These are phyloP conservation scores for Paguma larvata DNA, from an alignment of 2,797 vertebrate genomes.

Conservation along the genomic window DNA sequence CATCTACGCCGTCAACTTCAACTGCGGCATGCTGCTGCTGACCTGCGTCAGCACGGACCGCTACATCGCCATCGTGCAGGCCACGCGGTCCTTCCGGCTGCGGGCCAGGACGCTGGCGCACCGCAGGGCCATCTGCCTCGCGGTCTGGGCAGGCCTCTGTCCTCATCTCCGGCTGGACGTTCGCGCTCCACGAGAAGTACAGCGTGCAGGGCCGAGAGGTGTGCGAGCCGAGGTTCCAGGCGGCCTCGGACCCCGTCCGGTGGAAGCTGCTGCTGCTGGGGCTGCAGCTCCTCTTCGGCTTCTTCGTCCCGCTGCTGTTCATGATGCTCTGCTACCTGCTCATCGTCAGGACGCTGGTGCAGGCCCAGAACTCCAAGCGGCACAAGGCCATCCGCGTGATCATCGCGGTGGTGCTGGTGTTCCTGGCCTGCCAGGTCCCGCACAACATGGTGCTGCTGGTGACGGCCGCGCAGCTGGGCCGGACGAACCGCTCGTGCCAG, in stretches of 20 bases:
- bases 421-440: slow-evolving; percentile 94
- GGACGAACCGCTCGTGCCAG: slow-evolving; percentile 75
- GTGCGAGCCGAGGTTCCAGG: slow-evolving; percentile 89
- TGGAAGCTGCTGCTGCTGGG: slow-evolving; percentile 90
- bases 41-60: slow-evolving; percentile 95
- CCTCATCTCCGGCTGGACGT: slow-evolving; percentile 91
- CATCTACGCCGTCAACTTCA: slow-evolving; percentile 94
- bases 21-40: slow-evolving; percentile 95
- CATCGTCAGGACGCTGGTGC: slow-evolving; percentile 91
- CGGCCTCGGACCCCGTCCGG: not conserved
- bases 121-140: slow-evolving; percentile 88
- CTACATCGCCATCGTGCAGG: slow-evolving; percentile 95
- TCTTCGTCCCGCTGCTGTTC: slow-evolving; percentile 92
- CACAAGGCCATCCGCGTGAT: slow-evolving; percentile 95
- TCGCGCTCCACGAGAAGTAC: slow-evolving; percentile 90
- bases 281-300: slow-evolving; percentile 91
- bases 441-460: slow-evolving; percentile 91
- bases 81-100: slow-evolving; percentile 92
- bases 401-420: slow-evolving; percentile 92
- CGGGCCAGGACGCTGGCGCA: slow-evolving; percentile 88
- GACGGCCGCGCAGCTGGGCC: slow-evolving; percentile 85
- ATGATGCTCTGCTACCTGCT: slow-evolving; percentile 94
- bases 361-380: slow-evolving; percentile 92
- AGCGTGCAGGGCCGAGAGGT: slow-evolving; percentile 60
- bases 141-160: slow-evolving; percentile 91